Percentiles rank a stretch among this genome's conserved stretches.
phyloP scores from a whole-genome alignment of 2,113 vertebrate species.

The Gadus chalcogrammus region DNA sequence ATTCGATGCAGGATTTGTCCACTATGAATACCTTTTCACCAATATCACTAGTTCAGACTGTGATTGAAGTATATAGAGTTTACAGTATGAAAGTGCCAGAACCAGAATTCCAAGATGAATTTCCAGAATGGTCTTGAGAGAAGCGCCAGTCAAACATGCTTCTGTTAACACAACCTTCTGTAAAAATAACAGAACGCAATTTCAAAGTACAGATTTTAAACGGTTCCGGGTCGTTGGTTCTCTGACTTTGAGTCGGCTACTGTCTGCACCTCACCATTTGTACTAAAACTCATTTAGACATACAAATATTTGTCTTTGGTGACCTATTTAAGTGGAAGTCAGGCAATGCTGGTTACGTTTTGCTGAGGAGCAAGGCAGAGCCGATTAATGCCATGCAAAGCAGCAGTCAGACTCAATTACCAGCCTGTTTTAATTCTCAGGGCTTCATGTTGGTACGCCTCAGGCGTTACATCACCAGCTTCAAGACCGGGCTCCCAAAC shows the following conservation, averaged over 20 bases:
- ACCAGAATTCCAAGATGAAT: too few species aligned
- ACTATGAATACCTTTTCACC: too few species aligned
- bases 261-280: background rate
- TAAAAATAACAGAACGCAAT: too few species aligned
- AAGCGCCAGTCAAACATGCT: background rate
- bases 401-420: conserved; percentile 1
- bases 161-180: background rate
- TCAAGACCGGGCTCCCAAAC: background rate
- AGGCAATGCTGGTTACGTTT: background rate
- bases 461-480: background rate
- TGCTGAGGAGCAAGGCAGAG: conserved; percentile 1
- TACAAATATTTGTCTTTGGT: too few species aligned
- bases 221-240: too few species aligned
- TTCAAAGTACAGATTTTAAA: too few species aligned
- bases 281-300: background rate
- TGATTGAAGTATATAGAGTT: too few species aligned
- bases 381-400: background rate
- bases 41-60: too few species aligned
- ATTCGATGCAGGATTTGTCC: too few species aligned
- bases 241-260: background rate
- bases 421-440: conserved; percentile 7
- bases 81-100: too few species aligned
- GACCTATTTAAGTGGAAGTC: too few species aligned
- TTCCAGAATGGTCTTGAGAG: too few species aligned
- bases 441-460: conserved; percentile 8